These are phyloP conservation scores for silkworm (Bombyx mori) DNA, from an alignment of 1,140 invertebrate species.

Conservation along the genomic window ASM3026992v2 NC_085123.1:298001-298500, in stretches of 20 bases:
- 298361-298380: slow-evolving; percentile 96
- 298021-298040: slow-evolving; percentile 78
- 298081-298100: slow-evolving; percentile 78
- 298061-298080: slow-evolving; percentile 74
- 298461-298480: slow-evolving; percentile 89
- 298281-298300: slow-evolving; percentile 83
- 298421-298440: slow-evolving; percentile 93
- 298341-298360: slow-evolving; percentile 93
- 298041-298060: slow-evolving; percentile 77
- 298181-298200: slow-evolving; percentile 90
- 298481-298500: slow-evolving; percentile 91
- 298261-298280: slow-evolving; percentile 92
- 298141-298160: slow-evolving; percentile 86
- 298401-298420: slow-evolving; percentile 93
- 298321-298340: slow-evolving; percentile 90
- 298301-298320: slow-evolving; percentile 93
- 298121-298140: slow-evolving; percentile 83
- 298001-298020: slow-evolving; percentile 88
- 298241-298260: slow-evolving; percentile 95
- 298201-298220: slow-evolving; percentile 96
- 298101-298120: slow-evolving; percentile 85
- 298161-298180: slow-evolving; percentile 84
- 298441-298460: slow-evolving; percentile 89
- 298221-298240: slow-evolving; percentile 95
- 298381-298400: slow-evolving; percentile 91